These are phyloP conservation scores for Lanistes nyassanus DNA, from an alignment of 1,140 invertebrate species.

Conservation along the genomic window DNA sequence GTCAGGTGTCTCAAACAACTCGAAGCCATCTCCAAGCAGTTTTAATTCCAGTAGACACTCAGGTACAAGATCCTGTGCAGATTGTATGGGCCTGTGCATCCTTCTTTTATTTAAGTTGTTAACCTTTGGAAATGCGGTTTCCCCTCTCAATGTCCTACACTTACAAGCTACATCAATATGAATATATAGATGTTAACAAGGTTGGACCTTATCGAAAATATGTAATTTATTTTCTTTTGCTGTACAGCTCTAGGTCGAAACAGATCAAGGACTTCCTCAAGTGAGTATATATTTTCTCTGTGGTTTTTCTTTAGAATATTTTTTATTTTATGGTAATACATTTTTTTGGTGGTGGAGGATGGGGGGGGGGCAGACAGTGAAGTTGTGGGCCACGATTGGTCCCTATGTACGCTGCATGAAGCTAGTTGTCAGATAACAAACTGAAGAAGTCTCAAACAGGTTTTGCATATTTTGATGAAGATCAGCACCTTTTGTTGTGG, in stretches of 20 bases:
- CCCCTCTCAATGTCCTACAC: too few relatives aligned
- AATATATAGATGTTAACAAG: neutral
- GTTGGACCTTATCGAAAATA: neutral
- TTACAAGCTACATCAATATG: neutral
- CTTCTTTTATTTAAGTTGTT: neutral
- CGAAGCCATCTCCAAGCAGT: slow-evolving; percentile 36
- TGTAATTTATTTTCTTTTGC: neutral
- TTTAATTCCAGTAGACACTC: slow-evolving; percentile 40
- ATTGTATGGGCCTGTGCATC: neutral
- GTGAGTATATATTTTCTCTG: slow-evolving; percentile 34
- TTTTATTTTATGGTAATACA: too few relatives aligned
- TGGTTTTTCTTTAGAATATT: neutral
- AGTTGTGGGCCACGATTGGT: too few relatives aligned
- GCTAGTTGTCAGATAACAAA: too few relatives aligned
- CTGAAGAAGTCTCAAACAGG: too few relatives aligned
- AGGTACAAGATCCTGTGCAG: slow-evolving; percentile 22
- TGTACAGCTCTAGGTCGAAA: slow-evolving; percentile 31
- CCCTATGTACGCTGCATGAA: too few relatives aligned
- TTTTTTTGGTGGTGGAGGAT: too few relatives aligned
- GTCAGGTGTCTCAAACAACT: slow-evolving; percentile 43
- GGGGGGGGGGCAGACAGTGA: too few relatives aligned
- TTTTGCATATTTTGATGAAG: too few relatives aligned
- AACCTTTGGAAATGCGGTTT: neutral
- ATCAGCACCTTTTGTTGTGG: too few relatives aligned
- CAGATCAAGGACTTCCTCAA: slow-evolving; percentile 47